Evolutionary conservation across 1,140 invertebrate species (phyloP).

Genomic region (Caenorhabditis elegans): DNA sequence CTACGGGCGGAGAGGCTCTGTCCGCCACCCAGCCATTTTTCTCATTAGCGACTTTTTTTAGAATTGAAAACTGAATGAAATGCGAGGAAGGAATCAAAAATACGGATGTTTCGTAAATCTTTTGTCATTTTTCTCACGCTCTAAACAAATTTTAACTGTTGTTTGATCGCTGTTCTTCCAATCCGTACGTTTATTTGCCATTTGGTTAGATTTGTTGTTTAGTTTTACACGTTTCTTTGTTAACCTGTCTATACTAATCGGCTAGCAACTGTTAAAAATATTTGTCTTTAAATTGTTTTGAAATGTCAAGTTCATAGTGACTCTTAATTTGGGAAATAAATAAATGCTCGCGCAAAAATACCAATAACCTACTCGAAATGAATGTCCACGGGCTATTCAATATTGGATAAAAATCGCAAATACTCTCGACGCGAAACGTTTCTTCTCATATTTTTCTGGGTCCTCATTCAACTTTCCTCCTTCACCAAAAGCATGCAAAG

Average conservation of each 20-base stretch:
- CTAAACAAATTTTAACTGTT: not conserved
- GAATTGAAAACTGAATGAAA: not conserved
- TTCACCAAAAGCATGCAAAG: not conserved
- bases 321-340: too few species aligned
- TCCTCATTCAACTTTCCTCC: not conserved
- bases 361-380: not conserved
- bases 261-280: too few species aligned
- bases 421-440: too few species aligned
- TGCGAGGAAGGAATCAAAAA: not conserved
- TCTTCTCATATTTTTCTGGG: too few species aligned
- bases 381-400: not conserved
- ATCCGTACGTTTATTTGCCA: not conserved
- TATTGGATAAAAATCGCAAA: not conserved
- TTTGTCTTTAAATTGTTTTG: too few species aligned
- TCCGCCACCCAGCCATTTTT: constrained; percentile 9
- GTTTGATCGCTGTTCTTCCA: not conserved
- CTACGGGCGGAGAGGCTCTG: not conserved
- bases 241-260: too few species aligned
- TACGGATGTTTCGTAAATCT: not conserved
- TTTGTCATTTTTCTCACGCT: not conserved
- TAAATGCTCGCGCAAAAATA: too few species aligned
- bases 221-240: not conserved
- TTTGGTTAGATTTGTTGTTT: not conserved
- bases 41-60: constrained; percentile 4
- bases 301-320: too few species aligned